Conservation (phyloP, 2,113 vertebrate genomes). For the Malurus cyaneus region DNA sequence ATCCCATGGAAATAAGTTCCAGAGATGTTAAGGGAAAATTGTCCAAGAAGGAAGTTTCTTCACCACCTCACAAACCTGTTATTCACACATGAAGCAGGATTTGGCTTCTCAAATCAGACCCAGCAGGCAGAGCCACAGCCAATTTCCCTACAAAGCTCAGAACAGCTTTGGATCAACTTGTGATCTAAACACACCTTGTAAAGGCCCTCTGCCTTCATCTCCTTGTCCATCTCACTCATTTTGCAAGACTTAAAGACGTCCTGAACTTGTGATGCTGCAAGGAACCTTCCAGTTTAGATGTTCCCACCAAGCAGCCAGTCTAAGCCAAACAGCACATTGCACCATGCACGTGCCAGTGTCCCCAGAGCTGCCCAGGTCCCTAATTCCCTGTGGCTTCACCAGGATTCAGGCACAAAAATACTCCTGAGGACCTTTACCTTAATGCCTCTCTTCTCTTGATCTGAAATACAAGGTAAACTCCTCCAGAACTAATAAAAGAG, state of each 20-base stretch:
- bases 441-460: not conserved
- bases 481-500: not conserved
- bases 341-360: accelerated
- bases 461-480: not conserved
- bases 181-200: not conserved
- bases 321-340: not conserved
- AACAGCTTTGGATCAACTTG: not conserved
- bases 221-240: not conserved
- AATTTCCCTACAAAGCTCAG: not conserved
- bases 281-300: not conserved
- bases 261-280: not conserved
- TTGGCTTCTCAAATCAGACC: not conserved
- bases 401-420: not conserved
- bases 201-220: not conserved
- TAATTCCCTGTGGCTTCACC: not conserved
- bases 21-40: not conserved
- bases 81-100: not conserved
- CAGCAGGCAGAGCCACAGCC: not conserved
- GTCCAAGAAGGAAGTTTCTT: not conserved
- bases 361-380: not conserved
- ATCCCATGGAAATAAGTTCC: not conserved
- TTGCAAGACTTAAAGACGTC: not conserved
- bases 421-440: not conserved
- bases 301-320: not conserved
- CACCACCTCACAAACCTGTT: not conserved